These are phyloP conservation scores for Podiceps cristatus DNA, from an alignment of 2,113 vertebrate genomes.

Conservation along the genomic window DNA sequence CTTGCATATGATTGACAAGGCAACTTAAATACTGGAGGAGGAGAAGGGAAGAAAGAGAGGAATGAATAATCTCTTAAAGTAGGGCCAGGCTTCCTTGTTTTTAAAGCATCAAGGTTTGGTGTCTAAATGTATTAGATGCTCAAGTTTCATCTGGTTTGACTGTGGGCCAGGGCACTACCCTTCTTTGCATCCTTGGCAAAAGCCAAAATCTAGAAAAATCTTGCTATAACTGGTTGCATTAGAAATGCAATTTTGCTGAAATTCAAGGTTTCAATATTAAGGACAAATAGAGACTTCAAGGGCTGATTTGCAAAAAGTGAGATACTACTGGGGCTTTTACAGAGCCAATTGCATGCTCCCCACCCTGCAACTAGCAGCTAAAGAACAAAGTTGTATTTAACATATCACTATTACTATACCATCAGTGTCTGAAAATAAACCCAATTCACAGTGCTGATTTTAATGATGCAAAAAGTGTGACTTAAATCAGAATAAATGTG, in stretches of 20 bases:
- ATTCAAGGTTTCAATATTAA: background rate
- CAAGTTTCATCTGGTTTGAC: background rate
- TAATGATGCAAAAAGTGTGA: background rate
- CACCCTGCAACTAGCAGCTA: background rate
- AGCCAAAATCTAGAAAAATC: background rate
- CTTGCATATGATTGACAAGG: background rate
- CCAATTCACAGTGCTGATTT: background rate
- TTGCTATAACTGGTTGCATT: background rate
- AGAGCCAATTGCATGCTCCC: background rate
- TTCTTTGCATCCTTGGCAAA: background rate
- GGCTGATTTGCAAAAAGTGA: background rate
- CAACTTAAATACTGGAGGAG: background rate
- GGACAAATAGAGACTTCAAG: background rate
- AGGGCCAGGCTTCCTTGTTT: background rate
- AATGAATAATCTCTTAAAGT: background rate
- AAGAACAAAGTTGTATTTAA: background rate
- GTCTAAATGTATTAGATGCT: background rate
- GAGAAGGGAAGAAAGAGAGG: background rate
- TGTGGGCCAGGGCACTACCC: background rate
- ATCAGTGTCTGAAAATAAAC: slow-evolving; percentile 11
- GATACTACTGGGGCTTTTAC: background rate
- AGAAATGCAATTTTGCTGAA: background rate
- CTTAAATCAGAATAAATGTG: slow-evolving; percentile 1
- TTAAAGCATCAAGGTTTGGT: background rate
- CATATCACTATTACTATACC: background rate